Percentiles rank a stretch among this genome's conserved stretches.
Evolutionary conservation across 2,888 invertebrate species (phyloP).

Genomic region (Drosophila nigritarsus): DNA sequence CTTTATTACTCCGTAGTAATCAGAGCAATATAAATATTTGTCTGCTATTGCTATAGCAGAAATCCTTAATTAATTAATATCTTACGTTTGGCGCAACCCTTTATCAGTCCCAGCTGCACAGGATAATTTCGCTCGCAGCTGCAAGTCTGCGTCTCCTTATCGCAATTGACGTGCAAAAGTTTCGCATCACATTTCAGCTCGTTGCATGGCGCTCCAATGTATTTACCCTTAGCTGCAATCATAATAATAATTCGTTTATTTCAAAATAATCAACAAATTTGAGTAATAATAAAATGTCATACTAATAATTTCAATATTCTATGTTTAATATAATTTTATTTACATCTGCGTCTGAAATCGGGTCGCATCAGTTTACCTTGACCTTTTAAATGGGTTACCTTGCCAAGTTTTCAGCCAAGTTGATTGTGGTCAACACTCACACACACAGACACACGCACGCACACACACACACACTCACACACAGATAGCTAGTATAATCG

Average conservation of each 20-base stretch:
- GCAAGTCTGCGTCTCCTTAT: constrained; percentile 89
- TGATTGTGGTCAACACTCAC: constrained; percentile 29
- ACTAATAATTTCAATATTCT: neutral
- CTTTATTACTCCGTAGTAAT: neutral
- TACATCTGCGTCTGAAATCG: constrained; percentile 9
- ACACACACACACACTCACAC: constrained; percentile 2
- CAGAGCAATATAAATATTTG: neutral
- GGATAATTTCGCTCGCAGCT: constrained; percentile 93
- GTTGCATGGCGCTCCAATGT: constrained; percentile 92
- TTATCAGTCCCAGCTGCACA: constrained; percentile 91
- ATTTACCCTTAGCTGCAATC: constrained; percentile 90
- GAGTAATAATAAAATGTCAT: neutral
- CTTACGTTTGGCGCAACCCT: constrained; percentile 94
- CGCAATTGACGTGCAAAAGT: constrained; percentile 92
- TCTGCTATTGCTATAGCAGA: neutral
- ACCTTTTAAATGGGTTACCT: constrained; percentile 38
- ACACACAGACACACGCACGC: constrained; percentile 4
- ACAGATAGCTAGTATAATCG: constrained; percentile 13
- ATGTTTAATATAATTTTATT: neutral
- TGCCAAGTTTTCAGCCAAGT: constrained; percentile 33
- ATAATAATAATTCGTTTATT: neutral
- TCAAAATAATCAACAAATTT: neutral
- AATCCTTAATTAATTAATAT: constrained; percentile 48
- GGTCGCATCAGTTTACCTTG: constrained; percentile 40
- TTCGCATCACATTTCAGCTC: constrained; percentile 89